Conservation (phyloP, 2,797 vertebrate genomes). For the Cyprinella venusta region DNA sequence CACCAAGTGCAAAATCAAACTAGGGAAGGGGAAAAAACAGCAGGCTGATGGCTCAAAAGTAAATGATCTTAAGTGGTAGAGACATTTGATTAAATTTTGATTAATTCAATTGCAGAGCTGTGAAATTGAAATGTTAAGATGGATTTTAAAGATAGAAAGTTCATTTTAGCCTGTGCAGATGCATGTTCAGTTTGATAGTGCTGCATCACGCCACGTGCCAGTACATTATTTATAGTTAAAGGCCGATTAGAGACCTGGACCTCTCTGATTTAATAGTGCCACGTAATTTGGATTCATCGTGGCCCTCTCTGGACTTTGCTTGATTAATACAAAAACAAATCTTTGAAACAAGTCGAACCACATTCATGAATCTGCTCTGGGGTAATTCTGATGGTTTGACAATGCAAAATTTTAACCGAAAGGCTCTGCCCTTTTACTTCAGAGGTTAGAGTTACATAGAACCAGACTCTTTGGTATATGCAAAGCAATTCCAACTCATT, state of each 20-base stretch:
- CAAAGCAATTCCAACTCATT: slow-evolving; percentile 72
- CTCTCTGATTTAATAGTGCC: slow-evolving; percentile 49
- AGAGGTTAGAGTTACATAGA: slow-evolving; percentile 68
- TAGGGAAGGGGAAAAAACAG: slow-evolving; percentile 49
- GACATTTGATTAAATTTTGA: slow-evolving; percentile 66
- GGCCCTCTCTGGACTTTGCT: slow-evolving; percentile 29
- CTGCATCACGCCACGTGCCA: slow-evolving; percentile 49
- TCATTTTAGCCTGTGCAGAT: slow-evolving; percentile 42
- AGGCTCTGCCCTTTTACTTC: slow-evolving; percentile 54
- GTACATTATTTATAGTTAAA: slow-evolving; percentile 70
- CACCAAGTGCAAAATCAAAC: slow-evolving; percentile 70
- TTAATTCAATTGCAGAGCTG: slow-evolving; percentile 61
- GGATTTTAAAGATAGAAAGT: slow-evolving; percentile 49
- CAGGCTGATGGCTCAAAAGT: slow-evolving; percentile 62
- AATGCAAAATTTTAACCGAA: slow-evolving; percentile 50
- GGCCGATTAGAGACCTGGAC: slow-evolving; percentile 63
- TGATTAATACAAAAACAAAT: slow-evolving; percentile 37
- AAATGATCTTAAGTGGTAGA: slow-evolving; percentile 62
- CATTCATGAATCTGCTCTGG: slow-evolving; percentile 42
- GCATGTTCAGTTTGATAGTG: slow-evolving; percentile 52
- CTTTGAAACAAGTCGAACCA: slow-evolving; percentile 42
- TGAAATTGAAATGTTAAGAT: slow-evolving; percentile 61
- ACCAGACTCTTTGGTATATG: slow-evolving; percentile 91
- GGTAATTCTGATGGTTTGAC: slow-evolving; percentile 51
- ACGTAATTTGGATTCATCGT: slow-evolving; percentile 53